Percentiles rank a stretch among this genome's conserved stretches.
Conservation (phyloP, 2,888 invertebrate species). For the Protula sp. region DNA sequence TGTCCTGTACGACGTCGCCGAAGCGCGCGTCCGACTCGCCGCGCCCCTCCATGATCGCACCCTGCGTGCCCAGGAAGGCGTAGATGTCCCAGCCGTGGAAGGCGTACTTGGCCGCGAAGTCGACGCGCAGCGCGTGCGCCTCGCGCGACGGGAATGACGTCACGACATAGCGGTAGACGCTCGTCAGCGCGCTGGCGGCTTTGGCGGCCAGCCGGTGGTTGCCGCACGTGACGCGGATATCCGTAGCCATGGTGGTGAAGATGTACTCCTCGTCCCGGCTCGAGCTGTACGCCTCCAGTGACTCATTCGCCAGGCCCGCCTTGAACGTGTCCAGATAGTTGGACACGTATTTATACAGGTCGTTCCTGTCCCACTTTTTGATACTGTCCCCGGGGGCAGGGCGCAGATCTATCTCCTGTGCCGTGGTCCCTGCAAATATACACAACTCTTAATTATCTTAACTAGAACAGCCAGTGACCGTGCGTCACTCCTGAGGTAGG, state of each 20-base stretch:
- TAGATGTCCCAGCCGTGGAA: conserved; percentile 37
- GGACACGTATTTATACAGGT: conserved; percentile 30
- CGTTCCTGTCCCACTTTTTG: conserved; percentile 31
- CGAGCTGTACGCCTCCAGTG: conserved; percentile 23
- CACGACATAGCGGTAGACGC: conserved; percentile 35
- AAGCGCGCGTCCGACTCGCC: conserved; percentile 28
- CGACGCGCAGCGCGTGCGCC: conserved; percentile 20
- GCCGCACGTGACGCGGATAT: conserved; percentile 35
- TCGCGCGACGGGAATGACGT: conserved; percentile 32
- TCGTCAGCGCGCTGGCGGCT: conserved; percentile 22
- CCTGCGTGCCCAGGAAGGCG: conserved; percentile 33
- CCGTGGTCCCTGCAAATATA: conserved; percentile 28
- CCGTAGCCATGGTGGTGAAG: conserved; percentile 37
- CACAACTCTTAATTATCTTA: background rate
- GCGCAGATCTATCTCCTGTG: conserved; percentile 34
- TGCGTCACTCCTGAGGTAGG: no score
- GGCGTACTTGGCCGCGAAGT: conserved; percentile 22
- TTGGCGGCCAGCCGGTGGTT: conserved; percentile 27
- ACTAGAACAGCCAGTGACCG: no score
- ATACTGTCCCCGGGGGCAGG: conserved; percentile 28
- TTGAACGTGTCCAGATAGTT: conserved; percentile 33
- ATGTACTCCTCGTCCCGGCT: conserved; percentile 28
- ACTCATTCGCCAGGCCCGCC: conserved; percentile 19
- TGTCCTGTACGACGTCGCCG: conserved; percentile 27
- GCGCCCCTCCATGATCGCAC: conserved; percentile 23